Conservation (phyloP, 2,888 invertebrate species). For the Gymnosoma rotundatum region DNA sequence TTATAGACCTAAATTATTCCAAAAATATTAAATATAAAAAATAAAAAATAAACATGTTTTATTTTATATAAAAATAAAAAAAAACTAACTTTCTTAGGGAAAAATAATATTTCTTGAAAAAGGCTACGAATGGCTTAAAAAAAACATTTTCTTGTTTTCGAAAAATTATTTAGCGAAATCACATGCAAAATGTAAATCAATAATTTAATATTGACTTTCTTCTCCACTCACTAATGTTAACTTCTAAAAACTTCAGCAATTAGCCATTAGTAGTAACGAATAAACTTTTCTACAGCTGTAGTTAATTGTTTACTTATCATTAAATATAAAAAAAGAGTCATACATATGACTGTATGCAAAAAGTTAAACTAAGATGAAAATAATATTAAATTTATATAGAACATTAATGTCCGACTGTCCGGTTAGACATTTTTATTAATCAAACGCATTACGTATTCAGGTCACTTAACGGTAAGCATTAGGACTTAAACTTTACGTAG, state of each 20-base stretch:
- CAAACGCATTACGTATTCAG: conserved; percentile 63
- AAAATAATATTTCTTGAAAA: too few species aligned
- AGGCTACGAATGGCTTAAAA: too few species aligned
- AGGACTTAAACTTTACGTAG: not conserved
- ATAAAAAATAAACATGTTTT: too few species aligned
- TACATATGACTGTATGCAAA: not conserved
- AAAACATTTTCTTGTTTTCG: too few species aligned
- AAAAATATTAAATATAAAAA: too few species aligned
- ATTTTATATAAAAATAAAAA: too few species aligned
- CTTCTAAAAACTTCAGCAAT: conserved; percentile 51
- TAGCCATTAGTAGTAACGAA: conserved; percentile 41
- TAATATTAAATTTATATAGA: conserved; percentile 73
- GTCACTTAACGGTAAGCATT: conserved; percentile 55
- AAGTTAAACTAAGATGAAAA: conserved; percentile 5
- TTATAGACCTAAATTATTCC: too few species aligned
- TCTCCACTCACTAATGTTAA: not conserved
- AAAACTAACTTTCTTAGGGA: too few species aligned
- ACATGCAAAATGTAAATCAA: too few species aligned
- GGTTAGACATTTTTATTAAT: conserved; percentile 58
- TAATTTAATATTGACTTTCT: not conserved
- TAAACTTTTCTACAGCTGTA: conserved; percentile 39
- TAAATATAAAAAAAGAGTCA: conserved; percentile 4
- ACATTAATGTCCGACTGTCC: conserved; percentile 65
- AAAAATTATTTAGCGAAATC: too few species aligned
- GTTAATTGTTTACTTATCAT: conserved; percentile 14